These are phyloP conservation scores for Sebastes reedi DNA, from an alignment of 2,797 vertebrate species.

Conservation along the genomic window DNA sequence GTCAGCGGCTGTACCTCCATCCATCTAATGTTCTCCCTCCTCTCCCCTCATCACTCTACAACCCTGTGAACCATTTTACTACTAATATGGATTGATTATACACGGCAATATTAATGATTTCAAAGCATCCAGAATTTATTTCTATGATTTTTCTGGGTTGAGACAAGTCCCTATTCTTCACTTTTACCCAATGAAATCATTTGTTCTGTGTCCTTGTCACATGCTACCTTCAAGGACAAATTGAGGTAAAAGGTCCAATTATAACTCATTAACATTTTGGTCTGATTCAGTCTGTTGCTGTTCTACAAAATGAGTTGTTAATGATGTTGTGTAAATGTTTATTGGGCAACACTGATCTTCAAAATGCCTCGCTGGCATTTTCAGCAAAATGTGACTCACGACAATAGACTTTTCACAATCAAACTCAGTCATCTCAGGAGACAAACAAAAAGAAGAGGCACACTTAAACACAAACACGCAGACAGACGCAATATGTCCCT, in stretches of 20 bases:
- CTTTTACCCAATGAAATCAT: neutral
- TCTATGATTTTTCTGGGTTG: neutral
- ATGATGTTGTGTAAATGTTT: conserved; percentile 47
- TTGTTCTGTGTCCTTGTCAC: neutral
- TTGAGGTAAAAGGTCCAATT: conserved; percentile 26
- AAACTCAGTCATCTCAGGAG: conserved; percentile 35
- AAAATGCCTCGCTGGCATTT: conserved; percentile 60
- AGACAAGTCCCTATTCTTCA: neutral
- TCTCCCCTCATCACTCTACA: conserved; percentile 1
- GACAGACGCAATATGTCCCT: neutral
- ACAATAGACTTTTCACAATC: conserved; percentile 30
- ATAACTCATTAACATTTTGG: conserved; percentile 51
- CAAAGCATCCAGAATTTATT: conserved; percentile 5
- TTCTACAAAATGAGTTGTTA: conserved; percentile 39
- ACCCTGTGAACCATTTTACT: neutral
- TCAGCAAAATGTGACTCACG: conserved; percentile 42
- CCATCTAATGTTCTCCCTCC: neutral
- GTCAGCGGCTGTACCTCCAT: neutral
- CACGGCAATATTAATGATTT: neutral
- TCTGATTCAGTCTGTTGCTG: conserved; percentile 24
- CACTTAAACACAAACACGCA: neutral
- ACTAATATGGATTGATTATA: conserved; percentile 20
- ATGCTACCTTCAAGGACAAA: conserved; percentile 7
- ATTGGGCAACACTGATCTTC: conserved; percentile 41
- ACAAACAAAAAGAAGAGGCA: conserved; percentile 15